Base-by-base conservation (phyloP, 2,113 vertebrate genomes). In the Delphinapterus leucas region DNA sequence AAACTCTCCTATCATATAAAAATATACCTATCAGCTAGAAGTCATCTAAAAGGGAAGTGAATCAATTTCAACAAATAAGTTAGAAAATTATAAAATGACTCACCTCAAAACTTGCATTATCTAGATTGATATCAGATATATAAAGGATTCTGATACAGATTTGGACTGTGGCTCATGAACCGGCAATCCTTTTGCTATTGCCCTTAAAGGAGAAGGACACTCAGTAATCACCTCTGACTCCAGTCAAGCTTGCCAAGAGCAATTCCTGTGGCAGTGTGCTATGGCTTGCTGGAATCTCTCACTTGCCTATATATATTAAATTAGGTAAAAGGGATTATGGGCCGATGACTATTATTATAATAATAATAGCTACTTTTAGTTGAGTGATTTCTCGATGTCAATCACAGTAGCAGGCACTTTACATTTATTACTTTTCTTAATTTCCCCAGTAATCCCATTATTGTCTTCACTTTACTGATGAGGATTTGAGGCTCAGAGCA, bases 131-230 rank as follows among this genome's bases (percentile, higher is more conserved):
- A 70, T 68, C 28, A 44, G 18, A 20, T 71, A 36, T 26, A 23
- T 36, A 85, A 92, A 60, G 28, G n/a, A 89, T 71, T 67, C 25
- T 68, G 79, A 47, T 33, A 71, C 1, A 36, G 17, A 61, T 55
- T 36, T 96, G 11, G n/a, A 70, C 26, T 55, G 14, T 86, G 71
- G 55, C 25, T 80, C 33, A 68, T 61, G 25, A 93, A 87, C 70
- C 60, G 2, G 60, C 26, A 86, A 65, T 80, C 53, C 8, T 87
- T 77, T 71, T 47, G 33, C 44, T 70, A 44, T 4, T 31, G 47
- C 2, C 76, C 49, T 88, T n/a, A 92, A 92, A 81, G 70, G 80
- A 63, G 86, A 95, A 68, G 80, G 28, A 73, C 47, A 96, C 90
- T 58, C 76, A 95, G 60, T 25, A 93, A 25, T n/a, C 21, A 81